These are phyloP conservation scores for Kryptolebias ocellatus DNA, from an alignment of 2,797 vertebrate species.

Conservation along the genomic window DNA sequence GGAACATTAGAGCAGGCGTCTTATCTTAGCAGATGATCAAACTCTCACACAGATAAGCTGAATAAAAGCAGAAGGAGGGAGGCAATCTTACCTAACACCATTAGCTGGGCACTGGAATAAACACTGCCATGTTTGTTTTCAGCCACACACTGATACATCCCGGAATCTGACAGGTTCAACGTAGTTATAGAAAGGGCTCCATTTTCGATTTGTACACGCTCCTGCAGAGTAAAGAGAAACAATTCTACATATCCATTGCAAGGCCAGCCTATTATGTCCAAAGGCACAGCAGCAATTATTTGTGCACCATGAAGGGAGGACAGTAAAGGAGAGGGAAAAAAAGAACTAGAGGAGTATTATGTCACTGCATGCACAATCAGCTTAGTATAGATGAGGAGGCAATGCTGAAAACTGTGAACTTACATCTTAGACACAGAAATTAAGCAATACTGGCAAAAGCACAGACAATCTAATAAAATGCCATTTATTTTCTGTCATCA, in stretches of 20 bases:
- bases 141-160: slow-evolving; percentile 96
- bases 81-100: slow-evolving; percentile 90
- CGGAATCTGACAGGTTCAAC: slow-evolving; percentile 91
- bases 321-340: slow-evolving; percentile 41
- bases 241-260: slow-evolving; percentile 63
- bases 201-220: slow-evolving; percentile 92
- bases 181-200: slow-evolving; percentile 90
- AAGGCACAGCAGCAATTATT: slow-evolving; percentile 72
- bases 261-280: slow-evolving; percentile 58
- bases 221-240: slow-evolving; percentile 80
- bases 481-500: slow-evolving; percentile 62
- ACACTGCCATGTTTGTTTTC: slow-evolving; percentile 96
- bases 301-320: slow-evolving; percentile 47
- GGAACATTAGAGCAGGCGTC: slow-evolving; percentile 41
- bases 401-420: slow-evolving; percentile 56
- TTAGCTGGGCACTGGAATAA: slow-evolving; percentile 91
- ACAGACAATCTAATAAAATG: slow-evolving; percentile 54
- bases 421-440: slow-evolving; percentile 43
- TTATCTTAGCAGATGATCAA: slow-evolving; percentile 69
- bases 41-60: slow-evolving; percentile 52
- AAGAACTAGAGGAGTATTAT: slow-evolving; percentile 14
- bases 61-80: slow-evolving; percentile 55
- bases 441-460: slow-evolving; percentile 60
- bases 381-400: slow-evolving; percentile 26
- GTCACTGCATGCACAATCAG: slow-evolving; percentile 30